Evolutionary conservation across 2,888 invertebrate genomes (phyloP), one percentile per base, ranked within the genome.

Genomic region (Drosophila demipolita): DNA sequence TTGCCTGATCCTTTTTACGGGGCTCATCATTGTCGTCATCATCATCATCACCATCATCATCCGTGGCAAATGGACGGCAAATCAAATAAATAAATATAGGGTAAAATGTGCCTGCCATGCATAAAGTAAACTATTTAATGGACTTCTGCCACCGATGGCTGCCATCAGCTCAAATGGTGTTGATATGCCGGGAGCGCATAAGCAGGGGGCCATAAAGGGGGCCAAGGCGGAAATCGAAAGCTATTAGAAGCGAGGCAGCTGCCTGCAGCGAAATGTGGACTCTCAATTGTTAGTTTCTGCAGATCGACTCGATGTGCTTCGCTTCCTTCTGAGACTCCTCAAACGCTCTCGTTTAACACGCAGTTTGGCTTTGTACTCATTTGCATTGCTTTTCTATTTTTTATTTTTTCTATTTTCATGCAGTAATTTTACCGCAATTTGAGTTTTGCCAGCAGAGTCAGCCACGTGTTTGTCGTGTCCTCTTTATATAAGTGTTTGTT

Each of bases 41-140:
- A 42, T 59, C 65, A 63, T 63, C 33, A 71, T 78, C 54, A 62
- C 65, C 49, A 65, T 68, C 54, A 78, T 66, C 64, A 73, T 64
- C 45, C 52, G 54, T 60, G 68, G 82, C 62, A 73, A 77, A 75
- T 83, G 79, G 85, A 71, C 69, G 78, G 80, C 78, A 83, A 82
- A 82, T 76, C 73, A 83, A 90, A 81, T 88, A 86, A 86, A 90
- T 88, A 86, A 81, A 86, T 83, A 63, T 79, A 73, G 87, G 82
- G 89, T 62, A 68, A 77, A 86, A 86, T 90, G 83, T 81, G 90
- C 81, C 79, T 82, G 89, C 87, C 75, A 87, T 80, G 88, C 89
- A 90, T 87, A 90, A 89, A 87, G 80, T 87, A 83, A 90, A 88
- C 90, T 89, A 89, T 88, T 87, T 88, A 90, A 88, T 88, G 86